Evolutionary conservation across 1,140 invertebrate species (phyloP).

Genomic region (Carposina sasakii): DNA sequence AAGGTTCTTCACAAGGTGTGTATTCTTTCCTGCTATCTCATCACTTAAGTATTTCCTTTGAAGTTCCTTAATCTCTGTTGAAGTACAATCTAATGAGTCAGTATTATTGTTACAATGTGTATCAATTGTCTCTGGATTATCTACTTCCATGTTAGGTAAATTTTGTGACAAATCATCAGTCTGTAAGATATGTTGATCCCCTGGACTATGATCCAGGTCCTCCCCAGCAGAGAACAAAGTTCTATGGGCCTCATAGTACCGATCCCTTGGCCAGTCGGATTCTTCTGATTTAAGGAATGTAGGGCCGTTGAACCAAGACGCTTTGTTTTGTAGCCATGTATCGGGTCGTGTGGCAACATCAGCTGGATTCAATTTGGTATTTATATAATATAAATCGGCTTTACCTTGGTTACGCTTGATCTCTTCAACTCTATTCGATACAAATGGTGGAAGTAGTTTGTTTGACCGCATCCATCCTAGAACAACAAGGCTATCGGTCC

Average conservation of each 20-base stretch:
- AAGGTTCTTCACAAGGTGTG: slow-evolving; percentile 3
- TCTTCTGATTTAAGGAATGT: neutral
- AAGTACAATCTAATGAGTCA: neutral
- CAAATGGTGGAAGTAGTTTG: slow-evolving; percentile 3
- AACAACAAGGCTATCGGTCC: slow-evolving; percentile 3
- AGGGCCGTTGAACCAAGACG: neutral
- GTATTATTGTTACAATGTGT: neutral
- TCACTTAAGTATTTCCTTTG: slow-evolving; percentile 6
- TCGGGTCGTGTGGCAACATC: neutral
- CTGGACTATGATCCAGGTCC: neutral
- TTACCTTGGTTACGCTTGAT: neutral
- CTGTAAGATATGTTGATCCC: slow-evolving; percentile 1
- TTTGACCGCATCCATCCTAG: neutral
- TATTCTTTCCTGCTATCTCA: neutral
- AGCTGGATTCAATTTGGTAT: neutral
- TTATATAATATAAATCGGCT: neutral
- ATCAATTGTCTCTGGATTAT: neutral
- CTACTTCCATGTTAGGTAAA: neutral
- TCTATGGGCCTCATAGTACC: neutral
- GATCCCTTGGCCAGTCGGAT: neutral
- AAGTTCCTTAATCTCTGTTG: neutral
- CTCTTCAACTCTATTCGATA: neutral
- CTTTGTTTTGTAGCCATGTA: neutral
- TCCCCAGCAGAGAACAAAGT: neutral
- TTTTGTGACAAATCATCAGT: slow-evolving; percentile 1